Conservation (phyloP, 1,140 invertebrate species). For the Thalassaphorura encarpata region DNA sequence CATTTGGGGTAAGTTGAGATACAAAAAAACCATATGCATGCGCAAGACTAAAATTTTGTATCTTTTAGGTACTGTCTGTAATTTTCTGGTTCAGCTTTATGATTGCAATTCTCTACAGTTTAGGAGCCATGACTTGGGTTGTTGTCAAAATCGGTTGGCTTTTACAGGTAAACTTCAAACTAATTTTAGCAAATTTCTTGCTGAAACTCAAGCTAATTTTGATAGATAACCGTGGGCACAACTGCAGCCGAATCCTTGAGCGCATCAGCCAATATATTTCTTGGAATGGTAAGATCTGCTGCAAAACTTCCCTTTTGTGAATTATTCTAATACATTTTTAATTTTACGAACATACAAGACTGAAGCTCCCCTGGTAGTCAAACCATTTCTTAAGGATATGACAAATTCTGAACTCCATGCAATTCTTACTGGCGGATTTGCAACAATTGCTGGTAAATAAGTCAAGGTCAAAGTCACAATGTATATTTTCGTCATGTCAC, state of each 20-base stretch:
- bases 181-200: constrained; percentile 22
- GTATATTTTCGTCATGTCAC: constrained; percentile 33
- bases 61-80: constrained; percentile 69
- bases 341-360: constrained; percentile 56
- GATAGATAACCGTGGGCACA: constrained; percentile 55
- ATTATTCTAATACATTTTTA: background rate
- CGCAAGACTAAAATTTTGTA: constrained; percentile 27
- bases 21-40: constrained; percentile 18
- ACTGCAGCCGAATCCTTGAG: constrained; percentile 85
- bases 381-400: constrained; percentile 65
- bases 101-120: constrained; percentile 76
- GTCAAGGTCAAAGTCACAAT: background rate
- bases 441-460: constrained; percentile 69
- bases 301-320: background rate
- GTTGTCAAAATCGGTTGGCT: constrained; percentile 71
- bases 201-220: background rate
- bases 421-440: constrained; percentile 77
- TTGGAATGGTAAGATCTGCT: constrained; percentile 8
- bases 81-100: constrained; percentile 86
- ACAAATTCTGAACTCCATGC: constrained; percentile 85
- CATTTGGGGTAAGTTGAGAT: constrained; percentile 56
- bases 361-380: constrained; percentile 78
- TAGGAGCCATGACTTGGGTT: constrained; percentile 73
- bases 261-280: constrained; percentile 47
- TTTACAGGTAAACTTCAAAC: constrained; percentile 43